These are phyloP conservation scores for Oedothorax gibbosus DNA, from an alignment of 1,140 invertebrate genomes.

Conservation along the genomic window DNA sequence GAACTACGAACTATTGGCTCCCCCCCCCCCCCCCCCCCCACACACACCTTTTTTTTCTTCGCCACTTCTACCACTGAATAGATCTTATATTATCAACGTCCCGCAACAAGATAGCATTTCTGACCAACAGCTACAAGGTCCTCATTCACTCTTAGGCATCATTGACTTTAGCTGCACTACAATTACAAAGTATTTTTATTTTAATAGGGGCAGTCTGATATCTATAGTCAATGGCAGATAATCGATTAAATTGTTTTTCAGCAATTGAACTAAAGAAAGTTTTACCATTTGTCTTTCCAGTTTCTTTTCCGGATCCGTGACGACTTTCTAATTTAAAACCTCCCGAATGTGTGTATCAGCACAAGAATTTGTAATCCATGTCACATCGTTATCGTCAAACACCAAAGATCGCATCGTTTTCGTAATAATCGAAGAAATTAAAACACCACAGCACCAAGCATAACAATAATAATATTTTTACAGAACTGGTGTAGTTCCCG, in stretches of 20 bases:
- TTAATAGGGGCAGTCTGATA: no score
- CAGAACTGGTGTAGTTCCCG: constrained; percentile 1
- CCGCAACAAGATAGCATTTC: no score
- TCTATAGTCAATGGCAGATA: no score
- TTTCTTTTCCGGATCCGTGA: neutral
- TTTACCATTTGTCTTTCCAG: constrained; percentile 19
- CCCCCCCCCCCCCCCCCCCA: no score
- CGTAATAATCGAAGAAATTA: neutral
- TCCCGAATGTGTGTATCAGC: neutral
- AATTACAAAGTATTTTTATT: no score
- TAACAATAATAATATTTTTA: neutral
- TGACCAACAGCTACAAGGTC: no score
- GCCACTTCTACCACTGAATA: no score
- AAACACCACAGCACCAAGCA: neutral
- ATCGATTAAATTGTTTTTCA: neutral
- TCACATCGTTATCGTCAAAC: neutral
- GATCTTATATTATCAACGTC: no score
- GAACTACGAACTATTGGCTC: no score
- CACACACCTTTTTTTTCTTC: no score
- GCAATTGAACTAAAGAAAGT: neutral
- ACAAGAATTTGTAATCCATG: constrained; percentile 22
- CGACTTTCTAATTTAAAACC: neutral
- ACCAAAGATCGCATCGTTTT: constrained; percentile 20
- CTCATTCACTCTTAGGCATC: no score
- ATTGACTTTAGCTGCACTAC: no score